These are phyloP conservation scores for Lycodopsis pacificus DNA, from an alignment of 2,797 vertebrate genomes.

Conservation along the genomic window DNA sequence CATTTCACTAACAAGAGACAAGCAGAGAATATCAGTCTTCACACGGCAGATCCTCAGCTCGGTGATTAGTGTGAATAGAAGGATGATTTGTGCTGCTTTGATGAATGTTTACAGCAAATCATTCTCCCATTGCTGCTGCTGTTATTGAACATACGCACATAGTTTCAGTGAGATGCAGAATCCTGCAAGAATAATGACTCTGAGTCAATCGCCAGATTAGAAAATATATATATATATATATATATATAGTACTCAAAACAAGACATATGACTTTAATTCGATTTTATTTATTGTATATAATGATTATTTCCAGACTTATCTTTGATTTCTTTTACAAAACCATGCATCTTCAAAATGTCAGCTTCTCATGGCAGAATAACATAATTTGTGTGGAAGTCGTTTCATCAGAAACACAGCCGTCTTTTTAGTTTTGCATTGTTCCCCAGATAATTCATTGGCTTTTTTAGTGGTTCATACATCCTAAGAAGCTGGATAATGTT, in stretches of 20 bases:
- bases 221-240: neutral
- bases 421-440: neutral
- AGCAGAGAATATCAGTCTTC: conserved; percentile 15
- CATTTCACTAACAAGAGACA: conserved; percentile 56
- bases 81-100: conserved; percentile 30
- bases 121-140: neutral
- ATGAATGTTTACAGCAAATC: conserved; percentile 18
- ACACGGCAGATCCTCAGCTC: neutral
- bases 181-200: neutral
- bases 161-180: neutral
- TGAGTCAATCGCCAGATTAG: neutral
- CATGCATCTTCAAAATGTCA: neutral
- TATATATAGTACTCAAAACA: neutral
- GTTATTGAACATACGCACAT: conserved; percentile 5
- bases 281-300: neutral
- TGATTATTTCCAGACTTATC: neutral
- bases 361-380: neutral
- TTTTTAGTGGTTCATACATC: neutral
- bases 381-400: neutral
- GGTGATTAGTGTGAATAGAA: conserved; percentile 21
- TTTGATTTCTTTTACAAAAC: conserved; percentile 7
- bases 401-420: neutral
- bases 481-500: neutral
- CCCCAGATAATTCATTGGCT: neutral
- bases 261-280: neutral